phyloP scores from a whole-genome alignment of 2,113 vertebrate species.

The Microcebus jonahi region DNA sequence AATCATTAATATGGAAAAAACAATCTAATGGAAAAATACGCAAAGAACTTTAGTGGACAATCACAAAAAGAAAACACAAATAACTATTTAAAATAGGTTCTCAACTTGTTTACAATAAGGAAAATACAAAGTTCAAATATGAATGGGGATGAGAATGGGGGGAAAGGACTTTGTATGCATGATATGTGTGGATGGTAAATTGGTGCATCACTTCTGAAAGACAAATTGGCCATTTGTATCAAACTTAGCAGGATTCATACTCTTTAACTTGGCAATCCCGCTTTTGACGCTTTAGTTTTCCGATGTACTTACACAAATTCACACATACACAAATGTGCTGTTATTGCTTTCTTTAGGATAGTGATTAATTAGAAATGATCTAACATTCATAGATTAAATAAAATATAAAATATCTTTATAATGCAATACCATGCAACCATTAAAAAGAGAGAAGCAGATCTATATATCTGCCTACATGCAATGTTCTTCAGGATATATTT shows the following conservation, averaged over 20 bases:
- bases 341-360: background rate
- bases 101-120: background rate
- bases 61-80: background rate
- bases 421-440: too few relatives aligned
- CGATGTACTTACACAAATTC: background rate
- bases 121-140: background rate
- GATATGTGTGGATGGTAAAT: rapidly evolving
- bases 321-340: background rate
- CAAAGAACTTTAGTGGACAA: background rate
- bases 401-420: background rate
- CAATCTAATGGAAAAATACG: background rate
- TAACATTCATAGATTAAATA: background rate
- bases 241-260: rapidly evolving
- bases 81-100: background rate
- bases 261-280: background rate
- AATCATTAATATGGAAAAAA: background rate
- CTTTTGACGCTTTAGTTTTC: background rate
- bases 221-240: background rate
- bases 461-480: background rate
- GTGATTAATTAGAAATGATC: background rate
- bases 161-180: rapidly evolving
- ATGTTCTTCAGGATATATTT: background rate
- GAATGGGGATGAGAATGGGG: background rate
- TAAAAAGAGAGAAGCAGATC: background rate
- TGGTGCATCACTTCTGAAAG: rapidly evolving